phyloP scores from a whole-genome alignment of 2,113 vertebrate species.

The Pogonocichla stellata region DNA sequence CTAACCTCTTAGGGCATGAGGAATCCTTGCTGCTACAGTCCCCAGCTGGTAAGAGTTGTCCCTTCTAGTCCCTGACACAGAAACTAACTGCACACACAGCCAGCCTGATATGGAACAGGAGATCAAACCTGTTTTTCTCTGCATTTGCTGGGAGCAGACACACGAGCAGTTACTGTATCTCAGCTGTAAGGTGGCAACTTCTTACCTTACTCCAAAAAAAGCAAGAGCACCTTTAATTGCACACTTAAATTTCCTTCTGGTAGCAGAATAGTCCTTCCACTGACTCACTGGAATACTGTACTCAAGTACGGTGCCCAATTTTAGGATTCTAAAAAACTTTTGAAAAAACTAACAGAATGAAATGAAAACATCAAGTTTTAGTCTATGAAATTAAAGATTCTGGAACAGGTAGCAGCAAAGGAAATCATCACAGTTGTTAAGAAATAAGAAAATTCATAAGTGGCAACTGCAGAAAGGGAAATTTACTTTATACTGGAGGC shows the following conservation, averaged over 20 bases:
- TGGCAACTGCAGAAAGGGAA: not conserved
- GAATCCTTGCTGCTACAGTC: not conserved
- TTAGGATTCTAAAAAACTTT: not conserved
- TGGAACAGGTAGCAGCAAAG: not conserved
- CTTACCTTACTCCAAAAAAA: not conserved
- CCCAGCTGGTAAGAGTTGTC: not conserved
- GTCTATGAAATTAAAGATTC: not conserved
- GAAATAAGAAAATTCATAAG: not conserved
- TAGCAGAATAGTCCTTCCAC: not conserved
- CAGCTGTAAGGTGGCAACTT: not conserved
- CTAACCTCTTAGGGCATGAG: not conserved
- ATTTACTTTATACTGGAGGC: not conserved
- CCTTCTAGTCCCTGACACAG: not conserved
- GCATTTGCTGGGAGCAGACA: not conserved
- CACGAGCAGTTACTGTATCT: accelerated
- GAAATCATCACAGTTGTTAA: not conserved
- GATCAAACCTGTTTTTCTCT: not conserved
- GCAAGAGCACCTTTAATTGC: not conserved
- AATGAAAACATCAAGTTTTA: not conserved
- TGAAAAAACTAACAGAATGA: not conserved
- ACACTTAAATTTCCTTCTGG: not conserved
- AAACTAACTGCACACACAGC: not conserved
- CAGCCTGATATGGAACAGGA: accelerated
- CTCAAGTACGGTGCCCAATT: not conserved
- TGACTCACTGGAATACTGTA: not conserved